Evolutionary conservation across 2,797 vertebrate genomes (phyloP).

Genomic region (Carapus acus): DNA sequence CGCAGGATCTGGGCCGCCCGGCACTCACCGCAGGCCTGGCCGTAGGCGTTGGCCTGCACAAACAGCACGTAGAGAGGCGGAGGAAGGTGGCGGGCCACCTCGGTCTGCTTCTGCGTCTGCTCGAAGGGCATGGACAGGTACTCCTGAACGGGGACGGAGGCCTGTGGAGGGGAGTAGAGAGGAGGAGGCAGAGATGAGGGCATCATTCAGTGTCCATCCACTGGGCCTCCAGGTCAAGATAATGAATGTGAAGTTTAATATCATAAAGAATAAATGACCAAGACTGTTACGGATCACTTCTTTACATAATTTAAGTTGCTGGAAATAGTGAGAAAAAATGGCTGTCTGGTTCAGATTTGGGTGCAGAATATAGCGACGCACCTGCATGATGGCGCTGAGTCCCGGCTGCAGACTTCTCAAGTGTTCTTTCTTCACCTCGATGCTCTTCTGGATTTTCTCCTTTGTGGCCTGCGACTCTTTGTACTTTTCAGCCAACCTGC

Average conservation of each 20-base stretch:
- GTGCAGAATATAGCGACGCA: slow-evolving; percentile 32
- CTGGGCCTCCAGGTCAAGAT: neutral
- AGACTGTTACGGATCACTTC: neutral
- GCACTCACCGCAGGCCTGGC: slow-evolving; percentile 91
- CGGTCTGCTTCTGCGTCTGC: slow-evolving; percentile 91
- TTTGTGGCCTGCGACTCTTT: slow-evolving; percentile 85
- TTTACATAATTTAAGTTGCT: neutral
- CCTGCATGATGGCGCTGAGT: slow-evolving; percentile 97
- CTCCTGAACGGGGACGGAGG: slow-evolving; percentile 92
- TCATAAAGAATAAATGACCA: neutral
- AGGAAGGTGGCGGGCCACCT: slow-evolving; percentile 88
- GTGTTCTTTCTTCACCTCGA: slow-evolving; percentile 96
- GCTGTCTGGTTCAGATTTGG: neutral
- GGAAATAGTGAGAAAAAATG: neutral
- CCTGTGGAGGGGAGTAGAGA: too few relatives aligned
- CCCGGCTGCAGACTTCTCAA: slow-evolving; percentile 92
- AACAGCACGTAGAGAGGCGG: slow-evolving; percentile 94
- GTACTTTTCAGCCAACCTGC: slow-evolving; percentile 92
- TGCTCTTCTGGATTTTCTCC: slow-evolving; percentile 95
- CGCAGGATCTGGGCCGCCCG: too few relatives aligned
- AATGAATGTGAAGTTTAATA: neutral
- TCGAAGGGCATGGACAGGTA: slow-evolving; percentile 95
- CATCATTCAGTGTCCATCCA: neutral
- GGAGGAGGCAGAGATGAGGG: slow-evolving; percentile 1
- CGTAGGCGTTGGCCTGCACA: slow-evolving; percentile 91